Conservation (phyloP, 1,140 invertebrate species). For the Zaprionus vittiger region DNA sequence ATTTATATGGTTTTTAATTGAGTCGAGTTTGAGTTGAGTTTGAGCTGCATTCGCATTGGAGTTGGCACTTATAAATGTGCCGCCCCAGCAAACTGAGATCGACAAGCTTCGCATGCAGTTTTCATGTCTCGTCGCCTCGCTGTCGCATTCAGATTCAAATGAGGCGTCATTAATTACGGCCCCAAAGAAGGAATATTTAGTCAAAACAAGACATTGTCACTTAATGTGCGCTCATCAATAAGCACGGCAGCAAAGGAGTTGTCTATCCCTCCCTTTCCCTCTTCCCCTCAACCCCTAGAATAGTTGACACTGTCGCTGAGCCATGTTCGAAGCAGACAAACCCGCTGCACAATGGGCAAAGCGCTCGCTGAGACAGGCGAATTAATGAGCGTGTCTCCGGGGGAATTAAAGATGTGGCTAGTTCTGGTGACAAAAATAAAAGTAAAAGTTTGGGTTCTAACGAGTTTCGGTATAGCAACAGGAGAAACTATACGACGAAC, state of each 20-base stretch:
- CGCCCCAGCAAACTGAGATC: not conserved
- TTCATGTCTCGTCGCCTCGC: slow-evolving; percentile 16
- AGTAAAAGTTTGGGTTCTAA: slow-evolving; percentile 43
- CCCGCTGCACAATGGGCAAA: slow-evolving; percentile 48
- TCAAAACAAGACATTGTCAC: slow-evolving; percentile 59
- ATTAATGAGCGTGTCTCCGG: slow-evolving; percentile 53
- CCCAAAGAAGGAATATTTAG: slow-evolving; percentile 50
- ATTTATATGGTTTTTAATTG: slow-evolving; percentile 51
- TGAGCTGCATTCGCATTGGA: slow-evolving; percentile 32
- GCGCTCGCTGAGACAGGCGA: slow-evolving; percentile 40
- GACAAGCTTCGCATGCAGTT: slow-evolving; percentile 31
- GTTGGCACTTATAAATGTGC: slow-evolving; percentile 37
- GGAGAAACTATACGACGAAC: not conserved
- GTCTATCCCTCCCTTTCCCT: not conserved
- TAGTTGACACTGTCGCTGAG: slow-evolving; percentile 11
- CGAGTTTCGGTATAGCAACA: slow-evolving; percentile 12
- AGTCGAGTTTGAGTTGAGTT: slow-evolving; percentile 31
- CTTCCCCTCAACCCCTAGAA: not conserved
- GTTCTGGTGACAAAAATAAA: slow-evolving; percentile 30
- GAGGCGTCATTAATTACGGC: slow-evolving; percentile 49
- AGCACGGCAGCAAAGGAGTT: slow-evolving; percentile 28
- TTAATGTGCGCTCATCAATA: slow-evolving; percentile 65
- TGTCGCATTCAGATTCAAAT: slow-evolving; percentile 55
- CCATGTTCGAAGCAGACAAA: slow-evolving; percentile 33
- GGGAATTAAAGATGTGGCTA: slow-evolving; percentile 44